phyloP scores from a whole-genome alignment of 1,140 invertebrate species.

The Euura lappo region DNA sequence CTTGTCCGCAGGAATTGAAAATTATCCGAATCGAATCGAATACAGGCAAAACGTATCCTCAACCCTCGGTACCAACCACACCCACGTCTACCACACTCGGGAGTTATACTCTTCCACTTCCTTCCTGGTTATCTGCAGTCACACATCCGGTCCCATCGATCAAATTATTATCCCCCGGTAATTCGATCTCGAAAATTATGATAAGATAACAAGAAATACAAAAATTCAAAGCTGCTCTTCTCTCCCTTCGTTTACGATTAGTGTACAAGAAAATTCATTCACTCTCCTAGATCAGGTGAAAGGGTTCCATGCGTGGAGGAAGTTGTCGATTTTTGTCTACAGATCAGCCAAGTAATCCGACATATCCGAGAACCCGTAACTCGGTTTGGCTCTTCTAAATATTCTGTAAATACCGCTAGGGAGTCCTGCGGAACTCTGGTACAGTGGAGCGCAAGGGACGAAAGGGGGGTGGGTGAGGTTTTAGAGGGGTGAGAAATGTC shows the following conservation, averaged over 20 bases:
- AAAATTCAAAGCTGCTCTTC: no score
- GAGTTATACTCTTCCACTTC: neutral
- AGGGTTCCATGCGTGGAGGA: no score
- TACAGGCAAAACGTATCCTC: neutral
- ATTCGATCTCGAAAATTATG: no score
- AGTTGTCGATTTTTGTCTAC: no score
- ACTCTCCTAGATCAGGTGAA: no score
- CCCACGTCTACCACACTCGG: neutral
- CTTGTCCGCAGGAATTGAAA: neutral
- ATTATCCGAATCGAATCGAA: neutral
- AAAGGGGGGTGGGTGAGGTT: neutral
- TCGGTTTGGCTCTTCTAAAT: conserved; percentile 7
- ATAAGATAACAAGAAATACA: no score
- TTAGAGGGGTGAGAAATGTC: neutral
- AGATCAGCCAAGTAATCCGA: no score
- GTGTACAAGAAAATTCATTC: no score
- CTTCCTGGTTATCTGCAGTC: neutral
- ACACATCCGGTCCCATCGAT: no score
- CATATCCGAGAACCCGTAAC: neutral
- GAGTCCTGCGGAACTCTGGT: neutral
- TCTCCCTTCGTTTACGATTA: no score
- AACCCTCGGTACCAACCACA: neutral
- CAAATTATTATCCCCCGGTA: no score
- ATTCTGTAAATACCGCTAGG: conserved; percentile 1
- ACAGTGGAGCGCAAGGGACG: no score